phyloP scores from a whole-genome alignment of 2,797 vertebrate species.

The Esox lucius region DNA sequence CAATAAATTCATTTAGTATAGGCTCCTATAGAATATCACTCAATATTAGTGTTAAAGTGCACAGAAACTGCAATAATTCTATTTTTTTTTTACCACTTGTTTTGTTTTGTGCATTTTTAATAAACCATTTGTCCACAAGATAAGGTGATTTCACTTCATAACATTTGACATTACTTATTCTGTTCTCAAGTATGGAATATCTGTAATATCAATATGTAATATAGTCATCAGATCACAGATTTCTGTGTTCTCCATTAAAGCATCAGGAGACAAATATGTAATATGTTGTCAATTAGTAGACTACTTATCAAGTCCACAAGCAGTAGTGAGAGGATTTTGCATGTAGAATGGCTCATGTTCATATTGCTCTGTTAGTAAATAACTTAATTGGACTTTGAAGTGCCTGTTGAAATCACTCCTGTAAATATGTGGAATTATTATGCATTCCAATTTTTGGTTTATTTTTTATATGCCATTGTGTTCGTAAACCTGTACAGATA shows the following conservation, averaged over 20 bases:
- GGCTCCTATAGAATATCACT: not conserved
- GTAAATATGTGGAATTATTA: not conserved
- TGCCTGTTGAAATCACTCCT: not conserved
- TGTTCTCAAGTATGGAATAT: not conserved
- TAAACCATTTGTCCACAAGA: not conserved
- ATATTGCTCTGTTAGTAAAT: not conserved
- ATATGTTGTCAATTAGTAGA: not conserved
- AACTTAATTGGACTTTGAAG: not conserved
- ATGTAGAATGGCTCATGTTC: constrained; percentile 13
- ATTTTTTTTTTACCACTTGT: too few species aligned
- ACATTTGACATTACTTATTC: not conserved
- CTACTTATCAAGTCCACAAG: not conserved
- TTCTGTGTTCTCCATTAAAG: not conserved
- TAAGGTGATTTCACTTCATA: not conserved
- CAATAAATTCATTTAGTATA: not conserved
- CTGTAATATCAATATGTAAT: not conserved
- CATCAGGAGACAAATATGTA: not conserved
- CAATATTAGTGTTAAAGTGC: not conserved
- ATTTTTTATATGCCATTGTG: not conserved
- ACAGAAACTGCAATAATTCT: not conserved
- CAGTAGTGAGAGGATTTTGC: not conserved
- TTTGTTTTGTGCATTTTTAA: not conserved
- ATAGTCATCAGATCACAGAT: not conserved
- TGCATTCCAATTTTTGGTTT: not conserved
- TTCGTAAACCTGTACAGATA: too few species aligned